Percentiles rank a stretch among this genome's conserved stretches.
Conservation (phyloP, 2,888 invertebrate species). For the Lycocerus yunnanus region DNA sequence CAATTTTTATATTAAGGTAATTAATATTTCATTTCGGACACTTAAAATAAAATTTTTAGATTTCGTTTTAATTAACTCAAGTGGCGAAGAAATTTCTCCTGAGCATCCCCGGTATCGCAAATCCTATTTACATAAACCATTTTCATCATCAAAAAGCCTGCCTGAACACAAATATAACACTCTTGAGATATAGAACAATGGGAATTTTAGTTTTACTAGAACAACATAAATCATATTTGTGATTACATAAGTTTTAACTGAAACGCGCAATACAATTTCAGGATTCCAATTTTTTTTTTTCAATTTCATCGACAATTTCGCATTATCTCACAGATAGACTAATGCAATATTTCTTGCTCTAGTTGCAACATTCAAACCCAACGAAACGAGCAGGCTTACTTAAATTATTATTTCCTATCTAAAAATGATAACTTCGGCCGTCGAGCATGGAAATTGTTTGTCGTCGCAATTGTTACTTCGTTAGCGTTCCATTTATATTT, state of each 20-base stretch:
- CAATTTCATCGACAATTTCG: constrained; percentile 11
- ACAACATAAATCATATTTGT: background rate
- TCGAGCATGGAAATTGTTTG: background rate
- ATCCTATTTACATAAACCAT: background rate
- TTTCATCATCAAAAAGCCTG: background rate
- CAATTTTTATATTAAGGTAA: background rate
- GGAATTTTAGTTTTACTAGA: background rate
- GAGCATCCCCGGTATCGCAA: background rate
- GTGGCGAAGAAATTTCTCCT: background rate
- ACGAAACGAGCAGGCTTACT: constrained; percentile 3
- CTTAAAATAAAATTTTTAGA: background rate
- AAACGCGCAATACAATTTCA: background rate
- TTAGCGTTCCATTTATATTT: constrained; percentile 12
- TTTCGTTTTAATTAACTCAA: background rate
- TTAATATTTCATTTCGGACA: background rate
- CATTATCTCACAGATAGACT: constrained; percentile 15
- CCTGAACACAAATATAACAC: background rate
- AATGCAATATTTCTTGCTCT: constrained; percentile 30
- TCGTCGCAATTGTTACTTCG: constrained; percentile 9
- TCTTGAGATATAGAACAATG: background rate
- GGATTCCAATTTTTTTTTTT: constrained; percentile 6
- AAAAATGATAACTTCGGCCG: constrained; percentile 12
- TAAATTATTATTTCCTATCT: constrained; percentile 18
- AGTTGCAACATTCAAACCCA: constrained; percentile 24
- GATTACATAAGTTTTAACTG: background rate